Base-by-base conservation (phyloP, 2,113 vertebrate species). In the Lophochroa leadbeateri region DNA sequence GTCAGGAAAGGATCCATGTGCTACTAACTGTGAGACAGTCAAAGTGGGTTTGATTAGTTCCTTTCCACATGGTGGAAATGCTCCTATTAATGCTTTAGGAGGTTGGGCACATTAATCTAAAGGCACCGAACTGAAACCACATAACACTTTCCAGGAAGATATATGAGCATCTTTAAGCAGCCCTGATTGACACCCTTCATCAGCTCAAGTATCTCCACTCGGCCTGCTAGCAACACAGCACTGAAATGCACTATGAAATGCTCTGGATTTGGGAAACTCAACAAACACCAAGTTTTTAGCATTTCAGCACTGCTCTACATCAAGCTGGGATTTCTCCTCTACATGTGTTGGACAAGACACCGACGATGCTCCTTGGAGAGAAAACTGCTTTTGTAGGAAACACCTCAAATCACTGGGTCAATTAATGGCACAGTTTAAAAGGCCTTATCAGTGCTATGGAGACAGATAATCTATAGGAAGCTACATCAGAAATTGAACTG, bases 281-380 rank as follows among this genome's bases (percentile, higher is more conserved):
- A 79, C 10, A 23, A 67, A 35, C 16, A 61, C 13, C 27, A 24
- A 5, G 28, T 4, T 27, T 68, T 44, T 9, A 55, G 60, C 37
- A 63, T 61, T 63, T 16, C 60, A 63, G 33, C 53, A 35, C 18
- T 29, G 19, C 20, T 82, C 13, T 31, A 49, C 10, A 18, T n/a
- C 28, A 60, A 49, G 31, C 27, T 39, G 35, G 7, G 13, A n/a
- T 9, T 63, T 58, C 46, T 24, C 27, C 47, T n/a, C 68, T 65
- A 7, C 1, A 0, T 8, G 5, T n/a, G n/a, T 13, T 35, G 11
- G 28, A n/a, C 1, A 1, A 55, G 74, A 68, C 19, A 39, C 19
- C 10, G 11, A 49, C 13, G 15, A 47, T 6, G 27, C 27, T 90
- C 31, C 69, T 49, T 19, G 15, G 64, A 50, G 33, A 35, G n/a